Base-by-base conservation (phyloP, 2,888 invertebrate genomes). In the Trissolcus japonicus region DNA sequence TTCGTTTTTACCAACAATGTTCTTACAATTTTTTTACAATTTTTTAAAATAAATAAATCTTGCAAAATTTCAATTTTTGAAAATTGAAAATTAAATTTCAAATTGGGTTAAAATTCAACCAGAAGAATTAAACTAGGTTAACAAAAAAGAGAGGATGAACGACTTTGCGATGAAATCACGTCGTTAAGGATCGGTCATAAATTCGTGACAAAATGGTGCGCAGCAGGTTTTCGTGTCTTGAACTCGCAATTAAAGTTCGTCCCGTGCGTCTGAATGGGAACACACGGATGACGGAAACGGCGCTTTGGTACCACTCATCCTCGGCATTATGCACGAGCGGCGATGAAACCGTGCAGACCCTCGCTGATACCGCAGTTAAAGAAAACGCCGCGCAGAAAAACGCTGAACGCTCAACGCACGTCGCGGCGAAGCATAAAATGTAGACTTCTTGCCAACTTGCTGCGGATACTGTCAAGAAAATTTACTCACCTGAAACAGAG, bases 401-500 rank as follows among this genome's bases (percentile, higher is more conserved):
- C 11, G 51, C 21, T 51, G 35, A 56, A 62, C 65, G 65, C 46
- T 54, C 7, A 60, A 53, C 48, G 65, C 40, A 61, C 51, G 63
- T 65, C 61, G 66, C 60, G 73, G 73, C 61, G 60, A 73, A 66
- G 61, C 67, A 74, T 74, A 62, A 73, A 74, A 66, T 74, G 57
- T 62, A 51, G 53, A 67, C 57, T 74, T 67, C 62, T 62, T 74
- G 61, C 73, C 65, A 73, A 74, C 66, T 69, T 69, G 61, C 69
- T 77, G 69, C 73, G 55, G 65, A 65, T 61, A 69, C 73, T 67
- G 67, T 61, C 73, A 66, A 56, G 74, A 69, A 69, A 78, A 74
- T 29, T 73, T 86, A 86, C 86, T 85, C 83, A 86, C 85, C 85
- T 86, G 82, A 80, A 86, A 86, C 82, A 83, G 50, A 84, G 50